Evolutionary conservation across 1,140 invertebrate genomes (phyloP).

Genomic region (Listronotus bonariensis): DNA sequence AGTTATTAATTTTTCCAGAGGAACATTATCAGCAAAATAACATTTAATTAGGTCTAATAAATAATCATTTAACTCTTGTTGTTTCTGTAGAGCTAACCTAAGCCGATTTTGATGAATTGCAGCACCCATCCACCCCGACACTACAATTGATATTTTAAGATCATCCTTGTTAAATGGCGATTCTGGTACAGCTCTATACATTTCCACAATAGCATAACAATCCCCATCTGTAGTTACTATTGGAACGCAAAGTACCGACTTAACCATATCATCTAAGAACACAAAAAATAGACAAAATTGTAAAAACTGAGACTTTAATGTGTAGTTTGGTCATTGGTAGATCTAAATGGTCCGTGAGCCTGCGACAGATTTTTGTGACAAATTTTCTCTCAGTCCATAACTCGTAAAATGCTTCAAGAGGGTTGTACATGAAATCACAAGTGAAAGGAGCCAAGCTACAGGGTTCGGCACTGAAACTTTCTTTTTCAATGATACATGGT

Average conservation of each 20-base stretch:
- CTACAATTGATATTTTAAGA: slow-evolving; percentile 54
- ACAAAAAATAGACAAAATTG: no score
- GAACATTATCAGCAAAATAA: slow-evolving; percentile 60
- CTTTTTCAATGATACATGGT: no score
- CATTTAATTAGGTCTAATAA: slow-evolving; percentile 57
- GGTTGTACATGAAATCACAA: no score
- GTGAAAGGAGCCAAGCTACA: no score
- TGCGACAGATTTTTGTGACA: no score
- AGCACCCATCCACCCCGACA: slow-evolving; percentile 62
- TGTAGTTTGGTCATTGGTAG: no score
- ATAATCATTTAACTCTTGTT: slow-evolving; percentile 59
- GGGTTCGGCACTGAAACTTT: no score
- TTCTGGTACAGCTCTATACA: slow-evolving; percentile 56
- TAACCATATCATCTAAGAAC: slow-evolving; percentile 51
- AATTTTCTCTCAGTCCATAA: no score
- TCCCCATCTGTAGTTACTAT: slow-evolving; percentile 60
- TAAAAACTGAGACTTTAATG: no score
- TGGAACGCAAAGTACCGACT: slow-evolving; percentile 61
- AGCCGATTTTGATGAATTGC: slow-evolving; percentile 61
- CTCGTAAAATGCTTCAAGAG: no score
- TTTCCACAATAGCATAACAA: slow-evolving; percentile 61
- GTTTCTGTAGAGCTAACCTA: slow-evolving; percentile 57
- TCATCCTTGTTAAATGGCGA: slow-evolving; percentile 46
- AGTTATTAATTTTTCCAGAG: slow-evolving; percentile 60
- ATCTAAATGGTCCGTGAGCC: no score